phyloP scores from a whole-genome alignment of 1,140 invertebrate species.

The Drosophila nigromelanica region DNA sequence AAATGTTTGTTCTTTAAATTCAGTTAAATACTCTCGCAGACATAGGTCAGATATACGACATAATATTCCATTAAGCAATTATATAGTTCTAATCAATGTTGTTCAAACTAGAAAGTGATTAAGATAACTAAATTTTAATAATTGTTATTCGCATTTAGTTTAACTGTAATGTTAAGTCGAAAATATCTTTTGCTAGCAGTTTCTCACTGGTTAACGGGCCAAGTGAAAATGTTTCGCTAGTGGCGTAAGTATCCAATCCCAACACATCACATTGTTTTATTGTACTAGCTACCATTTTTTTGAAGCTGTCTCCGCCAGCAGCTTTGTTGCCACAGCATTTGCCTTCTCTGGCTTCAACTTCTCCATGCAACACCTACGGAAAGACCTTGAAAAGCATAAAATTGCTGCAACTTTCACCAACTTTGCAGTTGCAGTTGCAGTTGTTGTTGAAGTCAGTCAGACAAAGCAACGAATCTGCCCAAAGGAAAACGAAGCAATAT shows the following conservation, averaged over 20 bases:
- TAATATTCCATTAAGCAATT: not conserved
- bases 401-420: slow-evolving; percentile 66
- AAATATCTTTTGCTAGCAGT: too few species aligned
- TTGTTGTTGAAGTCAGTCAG: slow-evolving; percentile 26
- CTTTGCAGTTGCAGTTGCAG: slow-evolving; percentile 8
- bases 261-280: not conserved
- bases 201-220: not conserved
- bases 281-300: not conserved
- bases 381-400: slow-evolving; percentile 77
- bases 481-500: slow-evolving; percentile 37
- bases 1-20: too few species aligned
- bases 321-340: not conserved
- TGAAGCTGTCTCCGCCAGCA: not conserved
- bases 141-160: too few species aligned
- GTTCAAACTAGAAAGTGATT: too few species aligned
- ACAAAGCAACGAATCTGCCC: slow-evolving; percentile 34
- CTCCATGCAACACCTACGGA: slow-evolving; percentile 32
- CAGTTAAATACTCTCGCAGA: too few species aligned
- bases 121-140: too few species aligned
- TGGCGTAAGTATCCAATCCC: too few species aligned
- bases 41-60: too few species aligned
- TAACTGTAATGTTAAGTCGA: too few species aligned
- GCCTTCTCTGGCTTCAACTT: not conserved
- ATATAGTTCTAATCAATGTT: too few species aligned
- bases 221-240: not conserved